Percentiles rank a stretch among this genome's conserved stretches.
These are phyloP conservation scores for Drusus annulatus DNA, from an alignment of 1,140 invertebrate species.

Conservation along the genomic window DNA sequence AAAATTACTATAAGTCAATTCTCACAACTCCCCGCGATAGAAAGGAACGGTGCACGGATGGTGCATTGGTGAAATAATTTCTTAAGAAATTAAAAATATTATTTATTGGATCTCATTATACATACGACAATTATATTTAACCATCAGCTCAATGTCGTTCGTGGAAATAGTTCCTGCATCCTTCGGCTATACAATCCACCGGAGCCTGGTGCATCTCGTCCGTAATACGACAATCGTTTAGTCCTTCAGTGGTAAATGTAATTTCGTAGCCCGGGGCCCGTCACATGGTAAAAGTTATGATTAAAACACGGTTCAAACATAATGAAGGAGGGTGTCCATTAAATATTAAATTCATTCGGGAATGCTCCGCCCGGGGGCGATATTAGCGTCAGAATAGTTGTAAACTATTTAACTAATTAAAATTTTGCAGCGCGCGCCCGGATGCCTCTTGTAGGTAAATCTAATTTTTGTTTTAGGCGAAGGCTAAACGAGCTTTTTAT, in stretches of 20 bases:
- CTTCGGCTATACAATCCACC: too few species aligned
- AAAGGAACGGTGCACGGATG: too few species aligned
- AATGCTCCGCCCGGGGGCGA: conserved; percentile 18
- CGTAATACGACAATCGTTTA: conserved; percentile 12
- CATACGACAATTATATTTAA: too few species aligned
- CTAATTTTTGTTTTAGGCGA: conserved; percentile 28
- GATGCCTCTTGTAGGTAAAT: conserved; percentile 36
- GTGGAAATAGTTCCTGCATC: too few species aligned
- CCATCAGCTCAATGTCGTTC: too few species aligned
- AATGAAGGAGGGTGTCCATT: conserved; percentile 37
- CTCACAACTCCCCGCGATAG: too few species aligned
- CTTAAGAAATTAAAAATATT: too few species aligned
- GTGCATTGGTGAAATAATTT: too few species aligned
- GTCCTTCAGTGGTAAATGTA: not conserved
- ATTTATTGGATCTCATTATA: too few species aligned
- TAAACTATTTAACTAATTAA: conserved; percentile 58
- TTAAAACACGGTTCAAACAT: conserved; percentile 36
- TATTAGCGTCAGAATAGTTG: conserved; percentile 47
- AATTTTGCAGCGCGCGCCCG: conserved; percentile 44
- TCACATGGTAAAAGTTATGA: conserved; percentile 30
- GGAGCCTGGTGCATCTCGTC: not conserved
- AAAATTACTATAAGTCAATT: too few species aligned
- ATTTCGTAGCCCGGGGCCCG: not conserved
- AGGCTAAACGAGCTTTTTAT: conserved; percentile 4
- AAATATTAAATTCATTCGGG: conserved; percentile 32